A percentile compares a stretch with the other conserved stretches of the same genome.
phyloP scores from a whole-genome alignment of 2,888 invertebrate species.

The Drosophila algonquin region DNA sequence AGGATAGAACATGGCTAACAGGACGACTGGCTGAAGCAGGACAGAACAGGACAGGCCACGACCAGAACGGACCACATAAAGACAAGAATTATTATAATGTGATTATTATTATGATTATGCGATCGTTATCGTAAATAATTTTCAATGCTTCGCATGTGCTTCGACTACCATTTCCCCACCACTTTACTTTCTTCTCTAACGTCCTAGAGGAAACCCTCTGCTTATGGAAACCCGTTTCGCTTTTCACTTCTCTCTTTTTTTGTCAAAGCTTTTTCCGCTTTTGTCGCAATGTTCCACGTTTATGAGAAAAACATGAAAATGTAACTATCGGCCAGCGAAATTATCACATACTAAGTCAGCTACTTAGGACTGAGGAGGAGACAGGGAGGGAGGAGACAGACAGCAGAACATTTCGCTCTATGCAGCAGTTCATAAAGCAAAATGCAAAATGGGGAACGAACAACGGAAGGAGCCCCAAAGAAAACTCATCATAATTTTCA shows the following conservation, averaged over 20 bases:
- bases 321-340: slow-evolving; percentile 72
- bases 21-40: not conserved
- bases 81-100: slow-evolving; percentile 80
- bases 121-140: slow-evolving; percentile 81
- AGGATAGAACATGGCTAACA: not conserved
- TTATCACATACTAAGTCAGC: slow-evolving; percentile 80
- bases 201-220: slow-evolving; percentile 20
- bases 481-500: slow-evolving; percentile 68
- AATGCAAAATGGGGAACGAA: slow-evolving; percentile 25
- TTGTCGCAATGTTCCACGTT: slow-evolving; percentile 13
- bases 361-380: slow-evolving; percentile 47
- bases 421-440: slow-evolving; percentile 78
- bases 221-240: slow-evolving; percentile 67
- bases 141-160: slow-evolving; percentile 74
- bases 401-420: slow-evolving; percentile 41
- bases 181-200: slow-evolving; percentile 10
- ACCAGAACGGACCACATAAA: slow-evolving; percentile 62
- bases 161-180: slow-evolving; percentile 60
- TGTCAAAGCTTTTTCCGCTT: slow-evolving; percentile 7
- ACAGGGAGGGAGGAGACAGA: not conserved
- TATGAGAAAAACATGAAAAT: slow-evolving; percentile 74
- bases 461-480: not conserved
- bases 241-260: slow-evolving; percentile 12
- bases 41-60: slow-evolving; percentile 6
- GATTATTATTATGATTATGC: slow-evolving; percentile 81